Conservation (phyloP, 2,888 invertebrate genomes). For the Dexiosoma caninum region DNA sequence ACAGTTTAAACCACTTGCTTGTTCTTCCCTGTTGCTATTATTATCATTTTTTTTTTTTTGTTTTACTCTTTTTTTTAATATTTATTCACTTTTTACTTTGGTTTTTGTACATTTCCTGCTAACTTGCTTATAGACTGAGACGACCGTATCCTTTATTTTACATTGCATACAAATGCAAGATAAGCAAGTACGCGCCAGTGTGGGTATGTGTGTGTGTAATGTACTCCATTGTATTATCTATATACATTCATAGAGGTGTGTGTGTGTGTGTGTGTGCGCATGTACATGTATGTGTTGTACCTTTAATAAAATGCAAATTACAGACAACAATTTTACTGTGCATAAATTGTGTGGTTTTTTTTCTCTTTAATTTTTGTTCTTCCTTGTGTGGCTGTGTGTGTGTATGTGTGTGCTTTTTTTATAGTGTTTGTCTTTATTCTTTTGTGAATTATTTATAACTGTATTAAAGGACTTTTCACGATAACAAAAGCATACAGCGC, state of each 20-base stretch:
- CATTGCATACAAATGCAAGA: neutral
- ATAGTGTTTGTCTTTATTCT: constrained; percentile 30
- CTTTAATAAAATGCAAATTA: constrained; percentile 64
- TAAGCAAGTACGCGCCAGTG: neutral
- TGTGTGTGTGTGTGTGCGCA: neutral
- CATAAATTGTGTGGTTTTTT: constrained; percentile 35
- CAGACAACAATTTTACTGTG: constrained; percentile 52
- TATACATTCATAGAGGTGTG: no score
- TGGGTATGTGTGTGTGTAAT: neutral
- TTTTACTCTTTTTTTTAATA: neutral
- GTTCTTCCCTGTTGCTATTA: constrained; percentile 14
- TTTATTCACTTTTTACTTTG: constrained; percentile 33
- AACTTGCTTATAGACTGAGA: neutral
- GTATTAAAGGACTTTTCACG: constrained; percentile 41
- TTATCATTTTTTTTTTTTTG: constrained; percentile 26
- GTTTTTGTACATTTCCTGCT: constrained; percentile 16
- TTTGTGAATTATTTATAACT: constrained; percentile 62
- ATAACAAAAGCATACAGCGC: neutral
- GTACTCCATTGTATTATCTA: no score
- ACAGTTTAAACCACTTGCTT: constrained; percentile 39
- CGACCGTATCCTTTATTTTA: neutral
- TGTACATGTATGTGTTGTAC: constrained; percentile 6
- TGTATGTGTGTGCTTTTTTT: neutral
- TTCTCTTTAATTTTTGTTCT: neutral
- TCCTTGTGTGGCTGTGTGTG: neutral